phyloP scores from a whole-genome alignment of 2,113 vertebrate genomes.

The Tor tambroides region DNA sequence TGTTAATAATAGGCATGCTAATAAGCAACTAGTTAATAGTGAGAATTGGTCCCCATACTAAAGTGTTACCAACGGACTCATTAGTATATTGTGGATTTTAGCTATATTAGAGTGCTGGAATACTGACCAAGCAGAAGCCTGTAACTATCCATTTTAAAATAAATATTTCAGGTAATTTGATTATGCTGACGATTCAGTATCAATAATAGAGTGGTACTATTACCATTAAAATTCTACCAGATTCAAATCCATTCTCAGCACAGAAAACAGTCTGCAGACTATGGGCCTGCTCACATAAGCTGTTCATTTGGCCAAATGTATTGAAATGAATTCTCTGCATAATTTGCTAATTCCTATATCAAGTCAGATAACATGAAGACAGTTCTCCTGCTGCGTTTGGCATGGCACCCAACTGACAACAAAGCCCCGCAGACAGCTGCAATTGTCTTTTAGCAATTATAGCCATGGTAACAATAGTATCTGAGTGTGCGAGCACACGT shows the following conservation, averaged over 20 bases:
- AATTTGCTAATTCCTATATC: slow-evolving; percentile 47
- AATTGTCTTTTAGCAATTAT: slow-evolving; percentile 27
- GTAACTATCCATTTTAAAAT: neutral
- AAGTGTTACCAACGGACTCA: no score
- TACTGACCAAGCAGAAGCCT: neutral
- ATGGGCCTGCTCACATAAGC: neutral
- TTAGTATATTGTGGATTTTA: no score
- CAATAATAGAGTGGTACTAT: neutral
- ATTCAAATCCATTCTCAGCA: slow-evolving; percentile 16
- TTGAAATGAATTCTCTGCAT: slow-evolving; percentile 28
- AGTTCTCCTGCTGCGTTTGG: slow-evolving; percentile 40
- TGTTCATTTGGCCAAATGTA: slow-evolving; percentile 15
- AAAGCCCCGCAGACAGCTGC: slow-evolving; percentile 22
- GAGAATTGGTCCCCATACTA: no score
- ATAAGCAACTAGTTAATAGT: no score
- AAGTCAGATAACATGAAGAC: slow-evolving; percentile 39
- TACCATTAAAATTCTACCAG: neutral
- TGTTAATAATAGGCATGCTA: no score
- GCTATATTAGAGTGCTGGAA: neutral
- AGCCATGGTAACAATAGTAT: slow-evolving; percentile 44
- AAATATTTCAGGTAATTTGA: neutral
- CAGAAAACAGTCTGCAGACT: neutral
- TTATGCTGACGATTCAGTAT: neutral
- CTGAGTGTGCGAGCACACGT: slow-evolving; percentile 20
- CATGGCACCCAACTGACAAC: slow-evolving; percentile 34